phyloP scores from a whole-genome alignment of 2,797 vertebrate genomes.

The Streptopelia turtur region DNA sequence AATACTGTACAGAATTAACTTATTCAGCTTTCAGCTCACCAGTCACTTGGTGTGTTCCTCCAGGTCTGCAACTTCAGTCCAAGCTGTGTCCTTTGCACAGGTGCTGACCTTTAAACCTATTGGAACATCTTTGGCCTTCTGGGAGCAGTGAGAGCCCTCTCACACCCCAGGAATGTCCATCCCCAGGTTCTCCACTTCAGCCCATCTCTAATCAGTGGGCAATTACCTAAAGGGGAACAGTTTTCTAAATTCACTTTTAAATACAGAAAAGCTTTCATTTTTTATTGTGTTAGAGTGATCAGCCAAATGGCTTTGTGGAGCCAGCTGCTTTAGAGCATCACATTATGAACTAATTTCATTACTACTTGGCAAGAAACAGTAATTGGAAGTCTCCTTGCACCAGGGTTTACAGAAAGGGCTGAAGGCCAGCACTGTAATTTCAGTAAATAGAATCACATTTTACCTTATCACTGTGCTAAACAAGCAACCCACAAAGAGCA shows the following conservation, averaged over 20 bases:
- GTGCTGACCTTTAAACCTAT: background rate
- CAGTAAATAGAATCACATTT: background rate
- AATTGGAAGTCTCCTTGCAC: background rate
- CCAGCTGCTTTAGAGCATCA: background rate
- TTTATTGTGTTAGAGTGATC: background rate
- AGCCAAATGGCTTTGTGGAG: background rate
- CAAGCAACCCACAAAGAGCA: background rate
- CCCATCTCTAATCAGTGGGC: background rate
- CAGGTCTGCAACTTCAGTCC: background rate
- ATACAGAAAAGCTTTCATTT: background rate
- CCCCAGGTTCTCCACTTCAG: background rate
- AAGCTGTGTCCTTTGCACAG: background rate
- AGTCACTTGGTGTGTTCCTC: background rate
- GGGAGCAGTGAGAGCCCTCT: background rate
- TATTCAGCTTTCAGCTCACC: background rate
- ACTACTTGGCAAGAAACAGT: background rate
- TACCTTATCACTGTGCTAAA: background rate
- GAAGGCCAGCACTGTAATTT: background rate
- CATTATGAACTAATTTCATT: conserved; percentile 25
- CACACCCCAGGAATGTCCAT: background rate
- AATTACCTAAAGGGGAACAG: background rate
- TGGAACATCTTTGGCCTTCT: background rate
- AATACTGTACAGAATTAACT: background rate
- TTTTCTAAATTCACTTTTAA: conserved; percentile 15
- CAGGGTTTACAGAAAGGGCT: background rate